These are phyloP conservation scores for Crotalus helleri DNA, from an alignment of 2,113 vertebrate genomes.

Conservation along the genomic window DNA sequence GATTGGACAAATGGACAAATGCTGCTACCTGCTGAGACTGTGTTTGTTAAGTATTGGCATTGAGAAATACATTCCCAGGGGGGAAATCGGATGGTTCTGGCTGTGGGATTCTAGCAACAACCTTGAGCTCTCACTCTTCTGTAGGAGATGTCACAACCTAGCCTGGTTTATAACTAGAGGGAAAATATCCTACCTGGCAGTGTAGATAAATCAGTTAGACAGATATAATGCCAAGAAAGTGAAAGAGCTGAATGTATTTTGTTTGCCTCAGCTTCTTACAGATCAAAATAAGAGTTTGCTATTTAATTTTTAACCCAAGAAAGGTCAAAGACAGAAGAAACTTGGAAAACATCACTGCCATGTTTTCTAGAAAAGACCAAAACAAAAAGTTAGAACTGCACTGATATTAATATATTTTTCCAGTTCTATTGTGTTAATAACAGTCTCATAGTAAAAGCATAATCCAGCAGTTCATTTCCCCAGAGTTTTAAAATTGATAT, in stretches of 20 bases:
- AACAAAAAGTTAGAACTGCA: neutral
- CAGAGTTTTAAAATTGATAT: neutral
- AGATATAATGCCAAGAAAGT: neutral
- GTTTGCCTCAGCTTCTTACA: neutral
- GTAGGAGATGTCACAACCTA: neutral
- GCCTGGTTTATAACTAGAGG: slow-evolving; percentile 7
- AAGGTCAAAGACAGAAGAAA: neutral
- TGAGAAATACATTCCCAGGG: neutral
- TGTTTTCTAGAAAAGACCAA: neutral
- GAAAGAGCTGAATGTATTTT: slow-evolving; percentile 8
- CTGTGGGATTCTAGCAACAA: neutral
- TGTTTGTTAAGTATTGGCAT: neutral
- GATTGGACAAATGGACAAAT: neutral
- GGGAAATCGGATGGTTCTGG: neutral
- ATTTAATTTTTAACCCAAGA: neutral
- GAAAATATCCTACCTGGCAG: slow-evolving; percentile 21
- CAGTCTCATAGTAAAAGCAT: neutral
- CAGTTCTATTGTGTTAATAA: slow-evolving; percentile 2
- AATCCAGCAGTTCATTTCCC: neutral
- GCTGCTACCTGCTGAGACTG: neutral
- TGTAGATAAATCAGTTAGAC: slow-evolving; percentile 27
- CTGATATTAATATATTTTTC: neutral
- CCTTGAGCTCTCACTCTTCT: neutral
- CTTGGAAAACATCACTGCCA: slow-evolving; percentile 5
- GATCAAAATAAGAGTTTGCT: slow-evolving; percentile 21